phyloP scores from a whole-genome alignment of 2,797 vertebrate genomes.

The Leptodactylus fallax region DNA sequence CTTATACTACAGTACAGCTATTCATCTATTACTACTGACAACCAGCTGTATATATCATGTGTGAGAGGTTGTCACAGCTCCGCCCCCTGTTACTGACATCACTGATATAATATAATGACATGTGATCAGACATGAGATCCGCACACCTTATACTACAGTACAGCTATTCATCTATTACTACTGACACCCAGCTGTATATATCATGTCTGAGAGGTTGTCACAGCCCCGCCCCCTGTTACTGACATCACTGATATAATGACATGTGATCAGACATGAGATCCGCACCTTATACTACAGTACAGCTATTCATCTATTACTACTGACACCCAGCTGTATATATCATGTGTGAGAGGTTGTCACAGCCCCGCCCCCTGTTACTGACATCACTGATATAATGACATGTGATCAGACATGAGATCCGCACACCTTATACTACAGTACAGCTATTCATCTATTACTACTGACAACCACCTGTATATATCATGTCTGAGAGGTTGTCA shows the following conservation, averaged over 20 bases:
- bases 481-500: neutral
- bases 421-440: no score
- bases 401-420: no score
- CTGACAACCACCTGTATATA: neutral
- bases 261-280: no score
- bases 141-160: no score
- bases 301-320: neutral
- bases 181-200: neutral
- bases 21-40: neutral
- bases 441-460: neutral
- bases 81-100: neutral
- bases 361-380: neutral
- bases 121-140: no score
- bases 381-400: no score
- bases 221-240: neutral
- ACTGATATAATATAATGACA: no score
- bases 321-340: neutral
- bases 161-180: neutral
- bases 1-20: no score
- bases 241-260: no score
- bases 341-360: neutral
- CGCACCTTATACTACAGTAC: no score
- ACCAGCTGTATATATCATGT: neutral
- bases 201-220: neutral
- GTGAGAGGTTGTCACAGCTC: neutral